Conservation (phyloP, 2,888 invertebrate species). For the Diarsia rubi region DNA sequence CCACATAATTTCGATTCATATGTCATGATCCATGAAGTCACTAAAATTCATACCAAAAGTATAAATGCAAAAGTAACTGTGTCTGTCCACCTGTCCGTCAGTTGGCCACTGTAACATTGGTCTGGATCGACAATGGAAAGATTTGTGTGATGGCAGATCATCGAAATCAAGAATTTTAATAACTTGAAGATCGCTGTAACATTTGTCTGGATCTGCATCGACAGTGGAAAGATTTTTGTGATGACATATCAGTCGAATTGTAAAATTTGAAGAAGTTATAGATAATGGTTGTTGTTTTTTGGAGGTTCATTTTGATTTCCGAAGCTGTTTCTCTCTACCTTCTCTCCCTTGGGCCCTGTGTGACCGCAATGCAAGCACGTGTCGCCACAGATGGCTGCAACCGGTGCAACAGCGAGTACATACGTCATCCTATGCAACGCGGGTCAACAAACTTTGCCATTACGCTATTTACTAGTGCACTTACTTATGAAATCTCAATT, state of each 20-base stretch:
- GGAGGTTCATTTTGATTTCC: neutral
- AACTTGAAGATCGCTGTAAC: too few relatives aligned
- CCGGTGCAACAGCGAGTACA: constrained; percentile 26
- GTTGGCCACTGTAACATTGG: neutral
- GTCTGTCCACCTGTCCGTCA: neutral
- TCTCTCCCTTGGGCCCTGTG: constrained; percentile 21
- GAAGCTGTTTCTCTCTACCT: neutral
- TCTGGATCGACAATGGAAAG: neutral
- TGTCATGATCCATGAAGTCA: neutral
- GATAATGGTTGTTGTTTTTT: neutral
- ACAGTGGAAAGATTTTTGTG: neutral
- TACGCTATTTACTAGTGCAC: constrained; percentile 40
- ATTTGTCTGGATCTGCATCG: neutral
- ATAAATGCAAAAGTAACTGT: neutral
- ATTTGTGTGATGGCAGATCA: neutral
- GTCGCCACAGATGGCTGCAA: constrained; percentile 51
- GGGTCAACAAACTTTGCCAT: constrained; percentile 56
- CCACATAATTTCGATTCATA: neutral
- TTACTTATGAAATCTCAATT: constrained; percentile 50
- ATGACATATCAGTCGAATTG: neutral
- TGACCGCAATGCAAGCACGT: constrained; percentile 57
- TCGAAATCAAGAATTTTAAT: too few relatives aligned
- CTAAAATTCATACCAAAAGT: neutral
- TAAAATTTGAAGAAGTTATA: neutral
- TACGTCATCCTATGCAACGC: constrained; percentile 58